Evolutionary conservation across 2,113 vertebrate genomes (phyloP).

Genomic region (Gymnogyps californianus): DNA sequence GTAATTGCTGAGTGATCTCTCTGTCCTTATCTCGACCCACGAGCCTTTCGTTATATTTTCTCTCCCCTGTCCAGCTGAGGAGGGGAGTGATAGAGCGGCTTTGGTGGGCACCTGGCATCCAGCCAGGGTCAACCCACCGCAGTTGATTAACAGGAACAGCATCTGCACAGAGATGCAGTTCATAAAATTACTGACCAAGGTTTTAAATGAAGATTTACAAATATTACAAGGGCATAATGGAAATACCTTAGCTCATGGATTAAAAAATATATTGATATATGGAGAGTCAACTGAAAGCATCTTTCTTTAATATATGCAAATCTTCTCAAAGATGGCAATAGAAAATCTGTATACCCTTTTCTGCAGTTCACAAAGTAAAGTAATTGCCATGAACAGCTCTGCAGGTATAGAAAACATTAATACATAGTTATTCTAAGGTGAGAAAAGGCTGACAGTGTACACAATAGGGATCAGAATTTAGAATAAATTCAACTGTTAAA

Average conservation of each 20-base stretch:
- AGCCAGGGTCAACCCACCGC: too few species aligned
- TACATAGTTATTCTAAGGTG: neutral
- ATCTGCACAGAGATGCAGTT: neutral
- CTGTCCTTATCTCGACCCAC: too few species aligned
- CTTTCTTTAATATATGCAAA: neutral
- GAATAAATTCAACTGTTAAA: neutral
- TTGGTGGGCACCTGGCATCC: too few species aligned
- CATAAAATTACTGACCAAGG: neutral
- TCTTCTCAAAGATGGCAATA: neutral
- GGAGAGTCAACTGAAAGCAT: neutral
- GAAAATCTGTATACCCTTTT: neutral
- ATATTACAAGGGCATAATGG: neutral
- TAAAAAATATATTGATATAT: neutral
- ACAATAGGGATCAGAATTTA: neutral
- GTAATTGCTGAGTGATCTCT: too few species aligned
- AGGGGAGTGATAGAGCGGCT: too few species aligned
- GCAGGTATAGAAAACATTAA: neutral
- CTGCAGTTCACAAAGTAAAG: neutral
- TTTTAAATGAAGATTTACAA: neutral
- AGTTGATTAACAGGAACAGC: neutral
- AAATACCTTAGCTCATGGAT: neutral
- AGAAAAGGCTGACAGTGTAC: neutral
- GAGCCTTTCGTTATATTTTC: too few species aligned
- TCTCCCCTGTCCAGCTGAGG: too few species aligned
- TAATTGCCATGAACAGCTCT: neutral